Conservation (phyloP, 2,888 invertebrate species). For the Apodemia hepburni region DNA sequence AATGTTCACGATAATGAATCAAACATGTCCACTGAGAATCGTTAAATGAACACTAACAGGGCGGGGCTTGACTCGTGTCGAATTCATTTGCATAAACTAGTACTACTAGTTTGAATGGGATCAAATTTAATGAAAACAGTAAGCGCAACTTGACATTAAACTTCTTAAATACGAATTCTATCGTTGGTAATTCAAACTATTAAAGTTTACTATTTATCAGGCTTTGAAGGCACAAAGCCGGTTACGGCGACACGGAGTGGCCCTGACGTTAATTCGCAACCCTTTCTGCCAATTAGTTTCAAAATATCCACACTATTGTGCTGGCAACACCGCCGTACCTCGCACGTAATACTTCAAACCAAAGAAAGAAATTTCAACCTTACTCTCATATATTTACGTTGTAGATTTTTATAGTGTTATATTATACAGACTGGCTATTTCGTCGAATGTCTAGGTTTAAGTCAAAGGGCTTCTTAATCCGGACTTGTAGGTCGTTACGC, state of each 20-base stretch:
- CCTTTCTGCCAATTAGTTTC: conserved; percentile 80
- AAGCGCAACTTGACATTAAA: conserved; percentile 11
- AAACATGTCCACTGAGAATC: conserved; percentile 41
- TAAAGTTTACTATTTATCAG: conserved; percentile 48
- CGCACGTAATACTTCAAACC: conserved; percentile 51
- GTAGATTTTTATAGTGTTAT: conserved; percentile 28
- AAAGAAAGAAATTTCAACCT: conserved; percentile 37
- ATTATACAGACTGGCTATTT: conserved; percentile 50
- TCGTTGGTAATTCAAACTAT: conserved; percentile 18
- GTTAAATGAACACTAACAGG: conserved; percentile 39
- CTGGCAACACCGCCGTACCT: conserved; percentile 61
- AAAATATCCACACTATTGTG: conserved; percentile 78
- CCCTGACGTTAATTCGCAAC: conserved; percentile 78
- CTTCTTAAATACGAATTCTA: conserved; percentile 10
- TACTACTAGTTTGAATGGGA: not conserved
- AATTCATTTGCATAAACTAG: conserved; percentile 25
- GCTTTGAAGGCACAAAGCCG: conserved; percentile 54
- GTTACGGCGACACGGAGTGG: conserved; percentile 51
- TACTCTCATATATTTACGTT: conserved; percentile 39
- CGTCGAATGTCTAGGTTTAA: conserved; percentile 65
- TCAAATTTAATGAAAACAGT: conserved; percentile 12
- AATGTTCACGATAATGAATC: conserved; percentile 37
- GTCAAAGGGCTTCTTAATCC: conserved; percentile 81
- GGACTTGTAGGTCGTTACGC: conserved; percentile 80
- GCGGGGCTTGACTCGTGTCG: conserved; percentile 35